Base-by-base conservation (phyloP, 2,888 invertebrate species). In the Acheta domesticus region DNA sequence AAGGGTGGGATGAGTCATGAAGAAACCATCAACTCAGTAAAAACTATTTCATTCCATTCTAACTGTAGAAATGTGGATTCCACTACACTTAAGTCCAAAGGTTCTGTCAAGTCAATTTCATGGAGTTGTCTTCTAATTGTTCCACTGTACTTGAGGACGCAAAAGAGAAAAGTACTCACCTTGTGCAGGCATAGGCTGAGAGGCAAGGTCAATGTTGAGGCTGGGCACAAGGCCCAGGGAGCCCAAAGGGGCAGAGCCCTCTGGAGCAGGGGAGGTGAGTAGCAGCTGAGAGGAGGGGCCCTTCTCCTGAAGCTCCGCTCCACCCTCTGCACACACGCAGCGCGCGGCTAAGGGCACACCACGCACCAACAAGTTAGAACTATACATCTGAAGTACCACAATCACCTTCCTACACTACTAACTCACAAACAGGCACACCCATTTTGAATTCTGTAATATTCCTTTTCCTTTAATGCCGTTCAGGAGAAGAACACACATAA, bases 301-400 rank as follows among this genome's bases (percentile, higher is more conserved):
- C 83, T 90, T 90, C 75, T 89, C 89, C 83, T 91, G 90, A 81
- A 92, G 86, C 84, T 93, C 92, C 91, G 88, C 85, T 93, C 93
- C 81, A 93, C 92, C 86, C 91, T 90, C 89, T 92, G 87, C 12
- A 85, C 84, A 62, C 62, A 62, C 62, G 62, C 62, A 62, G 62
- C n/a, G 62, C 62, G 62, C 62, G 62, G 62, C 62, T 62, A 75
- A n/a, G 75, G 48, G 48, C 75, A 75, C 75, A 75, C 75, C 75
- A 21, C 36, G 36, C 36, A 36, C 36, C 36, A 36, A 36, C 5
- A 36, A n/a, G 36, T 36, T 36, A 36, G 36, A 36, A 36, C 36
- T 36, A 36, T 8, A 5, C 36, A 36, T 8, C 8, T 36, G 8
- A 36, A 36, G 8, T 36, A 36, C 75, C 48, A 75, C 75, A 21